phyloP scores from a whole-genome alignment of 2,888 invertebrate species.

The Leptinotarsa peninsularis region DNA sequence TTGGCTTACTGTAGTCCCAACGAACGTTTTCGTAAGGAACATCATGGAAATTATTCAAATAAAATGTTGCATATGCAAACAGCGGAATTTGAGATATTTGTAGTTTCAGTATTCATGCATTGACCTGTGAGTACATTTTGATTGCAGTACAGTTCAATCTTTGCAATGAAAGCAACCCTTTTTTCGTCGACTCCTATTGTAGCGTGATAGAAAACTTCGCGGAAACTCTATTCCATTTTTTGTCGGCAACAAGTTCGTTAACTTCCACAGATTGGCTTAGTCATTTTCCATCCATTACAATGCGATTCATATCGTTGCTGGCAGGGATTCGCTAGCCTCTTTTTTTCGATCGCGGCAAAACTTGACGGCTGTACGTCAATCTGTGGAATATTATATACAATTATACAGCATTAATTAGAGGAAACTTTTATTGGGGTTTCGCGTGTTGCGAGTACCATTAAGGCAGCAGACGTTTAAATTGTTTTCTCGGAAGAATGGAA shows the following conservation, averaged over 20 bases:
- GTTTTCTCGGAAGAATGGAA: constrained; percentile 7
- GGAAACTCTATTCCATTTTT: constrained; percentile 2
- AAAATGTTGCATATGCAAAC: too few relatives aligned
- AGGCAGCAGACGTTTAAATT: not conserved
- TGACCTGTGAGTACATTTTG: not conserved
- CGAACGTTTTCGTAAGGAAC: too few relatives aligned
- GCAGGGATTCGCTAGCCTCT: not conserved
- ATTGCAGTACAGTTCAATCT: not conserved
- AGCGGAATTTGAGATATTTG: too few relatives aligned
- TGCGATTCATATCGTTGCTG: not conserved
- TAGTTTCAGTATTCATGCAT: too few relatives aligned
- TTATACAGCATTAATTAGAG: constrained; percentile 10
- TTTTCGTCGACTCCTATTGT: not conserved
- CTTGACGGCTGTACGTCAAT: constrained; percentile 1
- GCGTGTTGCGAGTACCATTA: not conserved
- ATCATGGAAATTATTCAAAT: too few relatives aligned
- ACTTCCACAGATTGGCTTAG: constrained; percentile 14
- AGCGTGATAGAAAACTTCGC: constrained; percentile 12
- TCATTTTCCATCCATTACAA: constrained; percentile 14
- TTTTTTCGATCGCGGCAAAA: not conserved
- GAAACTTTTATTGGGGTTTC: constrained; percentile 5
- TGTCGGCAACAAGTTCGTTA: constrained; percentile 21
- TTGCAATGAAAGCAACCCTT: not conserved
- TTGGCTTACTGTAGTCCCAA: too few relatives aligned
- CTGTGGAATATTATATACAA: not conserved